Evolutionary conservation across 2,113 vertebrate genomes (phyloP), one percentile per base, ranked within the genome.

Genomic region (Passer montanus): DNA sequence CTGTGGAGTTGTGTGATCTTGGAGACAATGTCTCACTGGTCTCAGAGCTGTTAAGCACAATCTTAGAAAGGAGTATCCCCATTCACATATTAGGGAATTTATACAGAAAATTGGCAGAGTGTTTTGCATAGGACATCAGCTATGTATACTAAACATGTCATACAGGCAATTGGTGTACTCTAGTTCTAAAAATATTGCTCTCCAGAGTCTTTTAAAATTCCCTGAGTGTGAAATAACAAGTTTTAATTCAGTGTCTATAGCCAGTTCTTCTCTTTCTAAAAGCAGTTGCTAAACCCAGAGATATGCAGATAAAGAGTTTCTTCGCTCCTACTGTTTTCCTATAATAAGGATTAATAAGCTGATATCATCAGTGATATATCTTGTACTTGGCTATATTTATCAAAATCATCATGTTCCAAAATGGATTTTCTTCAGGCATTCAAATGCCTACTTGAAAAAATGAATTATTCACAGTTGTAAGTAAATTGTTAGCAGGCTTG

Each of bases 341-440:
- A 52, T 87, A 94, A 84, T 84, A 94, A 63, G 68, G 60, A 95
- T 93, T 93, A 93, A 95, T 89, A 95, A 89, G 27, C 22, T 94
- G 92, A 91, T 96, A 81, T 91, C 56, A 93, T 93, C 66, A 43
- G 37, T 91, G 74, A 79, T 85, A 28, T 89, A 84, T 93, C 87
- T 97, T 96, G 60, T 87, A 87, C 81, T 75, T 94, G 46, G 11
- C 73, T 95, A 24, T 81, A 89, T 93, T 94, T 96, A 87, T 94
- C 87, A 84, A 95, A 93, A 94, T 75, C 44, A 47, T 91, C 69
- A 52, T 84, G 35, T 84, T 89, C 52, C 33, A 94, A 89, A 93
- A 89, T 56, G 84, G 68, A 74, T 94, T 94, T 96, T 91, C 87
- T 87, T 55, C 69, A 91, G 69, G 39, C 56, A 77, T 87, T 93